These are phyloP conservation scores for Crenichthys baileyi DNA, from an alignment of 2,797 vertebrate species.

Conservation along the genomic window DNA sequence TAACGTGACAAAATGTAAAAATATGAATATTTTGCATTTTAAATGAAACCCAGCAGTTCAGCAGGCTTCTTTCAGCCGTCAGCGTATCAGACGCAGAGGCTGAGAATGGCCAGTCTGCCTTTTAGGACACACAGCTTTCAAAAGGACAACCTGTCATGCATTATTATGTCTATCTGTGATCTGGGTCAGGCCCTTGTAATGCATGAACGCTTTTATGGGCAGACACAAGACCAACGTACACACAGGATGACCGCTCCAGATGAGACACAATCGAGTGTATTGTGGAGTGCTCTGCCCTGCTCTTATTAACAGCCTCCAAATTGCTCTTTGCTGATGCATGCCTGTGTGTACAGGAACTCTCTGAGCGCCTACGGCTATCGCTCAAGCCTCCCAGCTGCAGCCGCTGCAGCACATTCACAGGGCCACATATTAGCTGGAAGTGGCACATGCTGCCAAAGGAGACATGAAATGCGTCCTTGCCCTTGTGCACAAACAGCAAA, in stretches of 20 bases:
- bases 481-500: constrained; percentile 53
- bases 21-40: neutral
- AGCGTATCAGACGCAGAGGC: constrained; percentile 43
- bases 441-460: constrained; percentile 53
- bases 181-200: constrained; percentile 75
- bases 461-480: constrained; percentile 45
- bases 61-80: constrained; percentile 26
- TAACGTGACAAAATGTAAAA: neutral
- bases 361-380: constrained; percentile 42
- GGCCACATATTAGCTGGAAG: constrained; percentile 43
- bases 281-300: constrained; percentile 49
- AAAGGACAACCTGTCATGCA: constrained; percentile 77
- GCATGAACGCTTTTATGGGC: constrained; percentile 67
- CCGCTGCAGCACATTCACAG: constrained; percentile 18
- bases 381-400: constrained; percentile 26
- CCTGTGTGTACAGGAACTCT: constrained; percentile 28
- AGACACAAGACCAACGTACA: constrained; percentile 34
- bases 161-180: constrained; percentile 76
- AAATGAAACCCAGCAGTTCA: neutral
- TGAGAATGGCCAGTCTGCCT: constrained; percentile 64
- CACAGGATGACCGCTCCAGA: constrained; percentile 37
- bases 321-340: constrained; percentile 38
- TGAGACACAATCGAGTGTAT: constrained; percentile 64
- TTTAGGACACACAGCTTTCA: constrained; percentile 72
- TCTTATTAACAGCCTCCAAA: constrained; percentile 56